Conservation (phyloP, 2,888 invertebrate species). For the Neuroscelio doddi region DNA sequence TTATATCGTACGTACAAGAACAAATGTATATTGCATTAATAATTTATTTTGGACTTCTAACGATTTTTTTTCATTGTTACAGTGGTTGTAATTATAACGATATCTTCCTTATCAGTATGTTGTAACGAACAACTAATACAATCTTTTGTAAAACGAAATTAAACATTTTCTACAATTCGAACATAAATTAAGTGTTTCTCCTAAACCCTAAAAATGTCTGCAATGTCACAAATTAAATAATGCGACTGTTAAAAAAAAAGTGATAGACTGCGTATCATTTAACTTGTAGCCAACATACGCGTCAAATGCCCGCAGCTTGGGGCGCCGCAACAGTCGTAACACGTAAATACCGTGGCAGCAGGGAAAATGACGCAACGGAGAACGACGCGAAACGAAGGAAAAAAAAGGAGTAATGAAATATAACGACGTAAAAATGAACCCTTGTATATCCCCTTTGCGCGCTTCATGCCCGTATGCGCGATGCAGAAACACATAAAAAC, state of each 20-base stretch:
- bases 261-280: slow-evolving; percentile 33
- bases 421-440: slow-evolving; percentile 62
- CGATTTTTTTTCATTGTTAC: too few relatives aligned
- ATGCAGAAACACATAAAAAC: slow-evolving; percentile 43
- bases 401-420: slow-evolving; percentile 55
- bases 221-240: neutral
- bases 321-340: slow-evolving; percentile 35
- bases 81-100: too few relatives aligned
- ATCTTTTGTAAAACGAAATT: too few relatives aligned
- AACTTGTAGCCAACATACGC: slow-evolving; percentile 18
- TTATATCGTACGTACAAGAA: too few relatives aligned
- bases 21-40: too few relatives aligned
- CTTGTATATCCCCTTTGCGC: slow-evolving; percentile 41
- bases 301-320: slow-evolving; percentile 34
- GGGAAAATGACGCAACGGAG: slow-evolving; percentile 15
- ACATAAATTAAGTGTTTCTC: too few relatives aligned
- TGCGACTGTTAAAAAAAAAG: slow-evolving; percentile 25
- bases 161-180: too few relatives aligned
- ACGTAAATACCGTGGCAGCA: slow-evolving; percentile 31
- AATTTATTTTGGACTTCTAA: too few relatives aligned
- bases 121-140: too few relatives aligned
- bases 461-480: slow-evolving; percentile 46
- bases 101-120: too few relatives aligned
- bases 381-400: slow-evolving; percentile 12
- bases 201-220: too few relatives aligned